Conservation (phyloP, 2,113 vertebrate genomes). For the Tragulus kanchil region DNA sequence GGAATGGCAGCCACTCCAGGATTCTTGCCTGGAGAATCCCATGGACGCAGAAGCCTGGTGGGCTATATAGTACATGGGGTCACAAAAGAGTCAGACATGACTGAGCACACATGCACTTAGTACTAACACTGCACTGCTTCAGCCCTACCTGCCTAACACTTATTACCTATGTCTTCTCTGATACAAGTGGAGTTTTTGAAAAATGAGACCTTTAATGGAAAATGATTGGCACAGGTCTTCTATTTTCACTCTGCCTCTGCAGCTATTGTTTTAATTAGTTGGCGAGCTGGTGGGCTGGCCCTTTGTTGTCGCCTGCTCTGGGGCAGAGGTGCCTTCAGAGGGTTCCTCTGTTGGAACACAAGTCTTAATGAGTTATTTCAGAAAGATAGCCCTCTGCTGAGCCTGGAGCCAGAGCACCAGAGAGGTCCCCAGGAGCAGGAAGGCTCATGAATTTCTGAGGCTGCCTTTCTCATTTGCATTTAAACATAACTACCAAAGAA, state of each 20-base stretch:
- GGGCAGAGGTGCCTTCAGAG: slow-evolving; percentile 70
- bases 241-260: slow-evolving; percentile 64
- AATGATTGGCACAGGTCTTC: slow-evolving; percentile 67
- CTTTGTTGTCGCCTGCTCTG: slow-evolving; percentile 75
- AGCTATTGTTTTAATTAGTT: slow-evolving; percentile 82
- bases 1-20: background rate
- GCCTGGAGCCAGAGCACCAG: slow-evolving; percentile 72
- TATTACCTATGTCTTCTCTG: slow-evolving; percentile 12
- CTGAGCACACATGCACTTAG: rapidly evolving
- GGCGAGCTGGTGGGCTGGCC: slow-evolving; percentile 68
- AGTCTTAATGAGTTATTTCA: slow-evolving; percentile 83
- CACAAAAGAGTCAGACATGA: background rate
- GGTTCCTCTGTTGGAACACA: slow-evolving; percentile 44
- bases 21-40: background rate
- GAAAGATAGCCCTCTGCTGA: slow-evolving; percentile 59
- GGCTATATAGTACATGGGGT: background rate
- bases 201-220: slow-evolving; percentile 74
- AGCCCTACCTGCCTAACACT: background rate
- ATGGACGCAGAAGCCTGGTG: background rate
- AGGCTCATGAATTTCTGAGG: slow-evolving; percentile 81
- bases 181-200: slow-evolving; percentile 43
- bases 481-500: slow-evolving; percentile 78
- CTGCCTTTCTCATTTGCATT: slow-evolving; percentile 80
- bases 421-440: slow-evolving; percentile 78
- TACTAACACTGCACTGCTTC: background rate